Base-by-base conservation (phyloP, 2,888 invertebrate genomes). In the Thalpophila matura region DNA sequence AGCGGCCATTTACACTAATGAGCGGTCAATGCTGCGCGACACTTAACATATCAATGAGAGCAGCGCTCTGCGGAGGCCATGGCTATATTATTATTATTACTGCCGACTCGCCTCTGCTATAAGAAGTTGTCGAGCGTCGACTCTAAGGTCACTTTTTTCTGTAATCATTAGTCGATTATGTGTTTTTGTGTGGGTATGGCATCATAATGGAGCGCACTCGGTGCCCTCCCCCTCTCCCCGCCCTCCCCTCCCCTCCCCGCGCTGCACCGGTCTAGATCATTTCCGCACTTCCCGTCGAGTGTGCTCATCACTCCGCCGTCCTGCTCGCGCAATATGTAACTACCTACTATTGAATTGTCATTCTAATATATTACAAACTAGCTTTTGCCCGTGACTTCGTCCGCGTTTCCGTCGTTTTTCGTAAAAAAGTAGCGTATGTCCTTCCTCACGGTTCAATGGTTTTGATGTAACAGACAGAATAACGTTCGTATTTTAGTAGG, bases 141-240 rank as follows among this genome's bases (percentile, higher is more conserved):
- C 72, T 69, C 49, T 59, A 71, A 69, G 69, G 69, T 71, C 69
- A 69, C 69, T 71, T 71, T 69, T 69, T 71, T 64, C 68, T 69
- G 45, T 50, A 50, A 69, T 69, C 50, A 71, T 71, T 71, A 59
- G 45, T 59, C 53, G 54, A 65, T 69, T 71, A 70, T 49, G 16
- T 53, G 65, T 71, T 69, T 69, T 71, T 71, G 72, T 71, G 31
- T 40, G 53, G 12, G 72, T 71, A 37, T 40, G 53, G 12, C 47
- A 55, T 49, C 42, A 55, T 46, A 46, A 71, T 46, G 10, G 7
- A 35, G 16, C 5, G 35, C 2, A 16, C 4, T 9, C 18, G 16
- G 16, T 3, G 24, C 3, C 14, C n/a, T 14, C 14, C 4, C 4
- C 2, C n/a, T 24, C 24, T 3, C 24, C 6, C n/a, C 7, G 33